Evolutionary conservation across 1,140 invertebrate genomes (phyloP).

Genomic region (Euschistus heros): DNA sequence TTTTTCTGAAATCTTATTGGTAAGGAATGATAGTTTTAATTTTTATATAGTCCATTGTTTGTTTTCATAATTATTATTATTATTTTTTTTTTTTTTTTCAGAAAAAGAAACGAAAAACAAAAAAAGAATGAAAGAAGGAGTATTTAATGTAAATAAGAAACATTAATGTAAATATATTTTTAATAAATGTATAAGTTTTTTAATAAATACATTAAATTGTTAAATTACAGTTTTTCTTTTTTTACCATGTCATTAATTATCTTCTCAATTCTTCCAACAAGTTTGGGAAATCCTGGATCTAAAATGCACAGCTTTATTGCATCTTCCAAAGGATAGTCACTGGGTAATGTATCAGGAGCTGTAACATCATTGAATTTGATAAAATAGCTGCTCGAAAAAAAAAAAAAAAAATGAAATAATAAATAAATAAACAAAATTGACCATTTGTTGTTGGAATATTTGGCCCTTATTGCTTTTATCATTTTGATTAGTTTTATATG

Average conservation of each 20-base stretch:
- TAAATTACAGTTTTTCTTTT: too few relatives aligned
- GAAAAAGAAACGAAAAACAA: background rate
- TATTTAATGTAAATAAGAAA: too few relatives aligned
- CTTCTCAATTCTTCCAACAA: conserved; percentile 18
- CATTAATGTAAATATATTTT: too few relatives aligned
- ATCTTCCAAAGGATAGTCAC: conserved; percentile 22
- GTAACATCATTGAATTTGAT: too few relatives aligned
- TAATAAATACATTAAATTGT: too few relatives aligned
- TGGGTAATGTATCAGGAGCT: conserved; percentile 20
- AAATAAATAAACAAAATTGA: too few relatives aligned
- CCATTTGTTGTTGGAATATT: too few relatives aligned
- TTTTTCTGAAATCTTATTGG: background rate
- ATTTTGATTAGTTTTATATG: too few relatives aligned
- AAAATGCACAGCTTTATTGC: conserved; percentile 23
- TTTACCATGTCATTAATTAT: background rate
- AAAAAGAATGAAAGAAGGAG: background rate
- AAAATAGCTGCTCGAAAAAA: too few relatives aligned
- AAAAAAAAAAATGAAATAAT: too few relatives aligned
- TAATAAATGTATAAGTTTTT: too few relatives aligned
- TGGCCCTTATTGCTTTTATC: too few relatives aligned
- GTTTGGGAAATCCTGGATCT: conserved; percentile 20
- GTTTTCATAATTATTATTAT: background rate
- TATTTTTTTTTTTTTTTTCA: background rate
- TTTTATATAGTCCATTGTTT: background rate
- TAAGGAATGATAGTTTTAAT: background rate